phyloP scores from a whole-genome alignment of 2,888 invertebrate species.

The Anagyrus pseudococci region DNA sequence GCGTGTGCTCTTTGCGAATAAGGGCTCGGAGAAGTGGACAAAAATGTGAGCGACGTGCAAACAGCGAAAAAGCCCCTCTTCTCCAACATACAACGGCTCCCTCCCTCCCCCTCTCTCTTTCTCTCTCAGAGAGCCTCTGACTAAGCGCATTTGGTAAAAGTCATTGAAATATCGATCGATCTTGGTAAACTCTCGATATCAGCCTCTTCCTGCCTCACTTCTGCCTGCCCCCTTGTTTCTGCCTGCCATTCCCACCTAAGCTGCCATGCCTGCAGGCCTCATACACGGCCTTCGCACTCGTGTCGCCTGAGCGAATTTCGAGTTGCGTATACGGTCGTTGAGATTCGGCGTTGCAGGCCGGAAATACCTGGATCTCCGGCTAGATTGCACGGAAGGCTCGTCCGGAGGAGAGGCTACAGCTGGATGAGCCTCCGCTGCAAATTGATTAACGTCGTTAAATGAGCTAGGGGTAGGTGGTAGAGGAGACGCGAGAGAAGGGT shows the following conservation, averaged over 20 bases:
- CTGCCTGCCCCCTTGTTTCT: too few relatives aligned
- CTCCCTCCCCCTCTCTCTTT: background rate
- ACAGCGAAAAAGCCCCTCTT: conserved; percentile 14
- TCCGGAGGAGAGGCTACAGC: too few relatives aligned
- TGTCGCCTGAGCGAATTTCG: too few relatives aligned
- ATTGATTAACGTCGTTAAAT: conserved; percentile 22
- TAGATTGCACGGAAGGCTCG: too few relatives aligned
- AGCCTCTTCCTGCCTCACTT: background rate
- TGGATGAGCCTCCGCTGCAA: conserved; percentile 1
- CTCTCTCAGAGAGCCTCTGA: conserved; percentile 25
- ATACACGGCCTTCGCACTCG: too few relatives aligned
- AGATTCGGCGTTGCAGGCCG: too few relatives aligned
- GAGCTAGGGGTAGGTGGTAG: conserved; percentile 10
- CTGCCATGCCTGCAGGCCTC: too few relatives aligned
- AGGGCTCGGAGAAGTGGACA: conserved; percentile 1
- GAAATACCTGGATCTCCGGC: too few relatives aligned
- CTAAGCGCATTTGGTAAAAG: conserved; percentile 40
- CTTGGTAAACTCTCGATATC: conserved; percentile 28
- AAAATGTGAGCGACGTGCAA: conserved; percentile 32
- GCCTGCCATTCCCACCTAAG: too few relatives aligned
- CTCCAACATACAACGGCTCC: background rate
- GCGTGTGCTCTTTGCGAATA: background rate
- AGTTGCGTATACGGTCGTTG: too few relatives aligned
- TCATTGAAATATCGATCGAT: conserved; percentile 38
- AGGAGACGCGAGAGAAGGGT: conserved; percentile 8